A percentile compares a stretch with the other conserved stretches of the same genome.
Evolutionary conservation across 2,888 invertebrate genomes (phyloP).

Genomic region (Taenaris catops): DNA sequence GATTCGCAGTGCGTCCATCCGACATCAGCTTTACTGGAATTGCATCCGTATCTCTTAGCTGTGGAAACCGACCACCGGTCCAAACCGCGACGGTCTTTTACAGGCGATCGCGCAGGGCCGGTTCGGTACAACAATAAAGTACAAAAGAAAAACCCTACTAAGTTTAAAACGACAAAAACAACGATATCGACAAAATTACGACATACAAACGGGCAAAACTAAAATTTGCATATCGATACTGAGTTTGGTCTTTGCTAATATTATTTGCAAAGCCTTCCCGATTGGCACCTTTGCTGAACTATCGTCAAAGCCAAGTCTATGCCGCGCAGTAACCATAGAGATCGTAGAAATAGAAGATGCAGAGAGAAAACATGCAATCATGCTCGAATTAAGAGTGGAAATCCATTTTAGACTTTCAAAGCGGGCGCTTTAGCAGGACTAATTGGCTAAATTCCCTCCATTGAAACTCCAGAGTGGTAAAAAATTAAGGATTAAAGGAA

Average conservation of each 20-base stretch:
- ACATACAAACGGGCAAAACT: constrained; percentile 64
- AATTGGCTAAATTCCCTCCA: constrained; percentile 23
- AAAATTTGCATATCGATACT: constrained; percentile 30
- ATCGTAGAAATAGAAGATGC: constrained; percentile 77
- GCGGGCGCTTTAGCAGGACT: constrained; percentile 24
- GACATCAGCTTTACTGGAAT: constrained; percentile 79
- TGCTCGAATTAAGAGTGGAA: constrained; percentile 48
- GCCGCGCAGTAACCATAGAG: constrained; percentile 81
- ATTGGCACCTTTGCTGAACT: constrained; percentile 63
- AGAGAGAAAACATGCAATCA: constrained; percentile 69
- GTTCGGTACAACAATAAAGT: constrained; percentile 39
- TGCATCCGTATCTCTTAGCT: constrained; percentile 75
- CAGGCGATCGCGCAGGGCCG: constrained; percentile 65
- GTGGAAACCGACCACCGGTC: constrained; percentile 57
- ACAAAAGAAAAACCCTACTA: constrained; percentile 50
- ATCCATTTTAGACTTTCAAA: constrained; percentile 49
- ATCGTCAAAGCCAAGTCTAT: constrained; percentile 73
- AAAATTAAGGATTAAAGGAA: constrained; percentile 42
- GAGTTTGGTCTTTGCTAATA: constrained; percentile 36
- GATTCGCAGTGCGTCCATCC: constrained; percentile 66
- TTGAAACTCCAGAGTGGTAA: constrained; percentile 49
- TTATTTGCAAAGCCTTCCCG: constrained; percentile 57
- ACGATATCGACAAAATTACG: constrained; percentile 61
- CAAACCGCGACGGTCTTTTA: constrained; percentile 59
- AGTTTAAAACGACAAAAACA: constrained; percentile 59